A percentile compares a stretch with the other conserved stretches of the same genome.
Conservation (phyloP, 2,888 invertebrate species). For the Plutella xylostella region DNA sequence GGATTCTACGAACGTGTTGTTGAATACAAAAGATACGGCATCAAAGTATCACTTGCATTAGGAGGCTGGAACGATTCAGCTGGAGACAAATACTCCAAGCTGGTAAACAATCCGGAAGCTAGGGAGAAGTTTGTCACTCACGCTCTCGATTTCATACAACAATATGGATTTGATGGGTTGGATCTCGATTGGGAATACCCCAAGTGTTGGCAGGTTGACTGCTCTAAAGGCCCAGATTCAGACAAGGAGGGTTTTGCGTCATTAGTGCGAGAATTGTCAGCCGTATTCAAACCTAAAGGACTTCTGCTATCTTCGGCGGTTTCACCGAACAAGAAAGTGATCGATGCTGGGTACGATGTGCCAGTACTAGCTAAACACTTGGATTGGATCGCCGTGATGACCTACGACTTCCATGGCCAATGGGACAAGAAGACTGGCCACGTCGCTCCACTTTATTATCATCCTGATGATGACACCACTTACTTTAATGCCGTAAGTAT, state of each 20-base stretch:
- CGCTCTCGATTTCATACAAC: conserved; percentile 80
- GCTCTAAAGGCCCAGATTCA: conserved; percentile 84
- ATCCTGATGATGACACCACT: conserved; percentile 83
- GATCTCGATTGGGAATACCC: conserved; percentile 97
- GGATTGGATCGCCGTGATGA: conserved; percentile 94
- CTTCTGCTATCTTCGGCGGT: conserved; percentile 86
- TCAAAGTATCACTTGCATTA: conserved; percentile 88
- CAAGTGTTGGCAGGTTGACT: conserved; percentile 90
- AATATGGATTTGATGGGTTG: conserved; percentile 91
- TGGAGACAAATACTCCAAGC: conserved; percentile 88
- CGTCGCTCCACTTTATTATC: conserved; percentile 85
- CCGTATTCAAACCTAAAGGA: conserved; percentile 74
- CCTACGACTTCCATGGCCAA: conserved; percentile 91
- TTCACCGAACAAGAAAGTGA: conserved; percentile 88
- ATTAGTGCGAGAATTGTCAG: conserved; percentile 78
- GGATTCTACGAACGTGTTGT: conserved; percentile 89
- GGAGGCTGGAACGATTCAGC: conserved; percentile 98
- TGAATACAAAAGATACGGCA: conserved; percentile 79
- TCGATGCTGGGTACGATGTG: conserved; percentile 89
- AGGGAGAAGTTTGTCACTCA: conserved; percentile 81
- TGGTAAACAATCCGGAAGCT: conserved; percentile 81
- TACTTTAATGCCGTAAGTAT: conserved; percentile 83
- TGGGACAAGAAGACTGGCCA: conserved; percentile 95
- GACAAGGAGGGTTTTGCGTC: conserved; percentile 85
- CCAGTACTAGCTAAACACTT: conserved; percentile 78